Conservation (phyloP, 2,797 vertebrate genomes). For the Acrossocheilus fasciatus region DNA sequence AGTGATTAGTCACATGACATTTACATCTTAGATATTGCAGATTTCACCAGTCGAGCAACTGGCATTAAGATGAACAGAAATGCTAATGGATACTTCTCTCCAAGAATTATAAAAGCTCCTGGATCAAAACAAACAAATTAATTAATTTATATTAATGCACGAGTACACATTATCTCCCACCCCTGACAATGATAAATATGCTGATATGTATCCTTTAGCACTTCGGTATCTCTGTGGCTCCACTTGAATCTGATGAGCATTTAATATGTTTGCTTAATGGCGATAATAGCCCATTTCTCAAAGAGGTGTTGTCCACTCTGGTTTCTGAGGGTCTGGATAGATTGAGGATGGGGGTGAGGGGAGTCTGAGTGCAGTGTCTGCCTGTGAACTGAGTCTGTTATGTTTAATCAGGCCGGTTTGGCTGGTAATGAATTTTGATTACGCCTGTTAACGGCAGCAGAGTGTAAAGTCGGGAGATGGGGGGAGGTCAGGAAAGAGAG, state of each 20-base stretch:
- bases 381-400: constrained; percentile 88
- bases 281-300: constrained; percentile 35
- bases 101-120: constrained; percentile 9
- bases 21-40: neutral
- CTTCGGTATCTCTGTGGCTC: constrained; percentile 27
- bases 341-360: constrained; percentile 31
- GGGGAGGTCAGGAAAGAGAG: constrained; percentile 55
- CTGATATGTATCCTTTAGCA: constrained; percentile 29
- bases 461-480: constrained; percentile 51
- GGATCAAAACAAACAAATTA: constrained; percentile 32
- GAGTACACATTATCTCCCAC: constrained; percentile 19
- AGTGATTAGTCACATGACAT: constrained; percentile 6
- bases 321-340: constrained; percentile 53
- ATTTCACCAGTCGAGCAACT: neutral
- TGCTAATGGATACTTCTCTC: constrained; percentile 3
- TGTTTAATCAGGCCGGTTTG: constrained; percentile 98
- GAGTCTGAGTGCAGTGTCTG: constrained; percentile 67
- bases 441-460: constrained; percentile 92
- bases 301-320: constrained; percentile 41
- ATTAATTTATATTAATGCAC: constrained; percentile 28
- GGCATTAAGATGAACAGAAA: neutral
- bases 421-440: constrained; percentile 99
- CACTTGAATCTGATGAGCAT: constrained; percentile 40
- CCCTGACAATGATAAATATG: constrained; percentile 35
- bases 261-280: constrained; percentile 42